Conservation (phyloP, 2,888 invertebrate genomes). For the Allolobophora icterica region DNA sequence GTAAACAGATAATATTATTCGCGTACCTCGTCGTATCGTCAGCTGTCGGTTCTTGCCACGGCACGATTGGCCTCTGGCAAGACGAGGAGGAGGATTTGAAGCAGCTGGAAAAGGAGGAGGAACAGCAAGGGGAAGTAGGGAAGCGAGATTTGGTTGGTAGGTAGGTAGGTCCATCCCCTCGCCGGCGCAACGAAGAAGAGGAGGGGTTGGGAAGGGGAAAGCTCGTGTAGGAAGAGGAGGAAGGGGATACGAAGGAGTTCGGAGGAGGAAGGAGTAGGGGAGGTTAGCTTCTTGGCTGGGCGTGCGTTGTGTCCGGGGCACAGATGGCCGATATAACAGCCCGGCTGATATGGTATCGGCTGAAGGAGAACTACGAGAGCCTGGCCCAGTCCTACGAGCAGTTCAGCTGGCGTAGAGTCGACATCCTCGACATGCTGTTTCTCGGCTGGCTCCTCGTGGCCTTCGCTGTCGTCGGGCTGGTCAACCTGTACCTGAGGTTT, state of each 20-base stretch:
- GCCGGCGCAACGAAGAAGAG: neutral
- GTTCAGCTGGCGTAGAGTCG: slow-evolving; percentile 56
- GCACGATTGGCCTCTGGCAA: neutral
- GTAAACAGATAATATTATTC: slow-evolving; percentile 13
- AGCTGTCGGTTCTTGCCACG: neutral
- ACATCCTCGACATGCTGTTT: slow-evolving; percentile 61
- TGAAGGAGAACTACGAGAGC: slow-evolving; percentile 61
- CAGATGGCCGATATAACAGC: slow-evolving; percentile 63
- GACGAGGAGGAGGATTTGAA: neutral
- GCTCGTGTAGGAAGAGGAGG: neutral
- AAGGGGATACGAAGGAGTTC: neutral
- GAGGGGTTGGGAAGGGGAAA: neutral
- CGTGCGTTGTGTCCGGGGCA: slow-evolving; percentile 37
- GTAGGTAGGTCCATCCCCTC: neutral
- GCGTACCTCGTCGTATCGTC: slow-evolving; percentile 17
- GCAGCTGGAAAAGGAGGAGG: neutral
- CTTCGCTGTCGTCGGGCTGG: slow-evolving; percentile 54
- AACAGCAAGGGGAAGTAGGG: neutral
- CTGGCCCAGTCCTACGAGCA: slow-evolving; percentile 59
- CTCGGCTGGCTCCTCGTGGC: slow-evolving; percentile 61
- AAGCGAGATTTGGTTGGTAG: neutral
- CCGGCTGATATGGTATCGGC: slow-evolving; percentile 62
- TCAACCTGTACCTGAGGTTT: slow-evolving; percentile 57
- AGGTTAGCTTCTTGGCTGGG: neutral
- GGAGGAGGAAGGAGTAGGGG: neutral